Conservation (phyloP, 2,113 vertebrate genomes). For the Pomatostomus ruficeps region DNA sequence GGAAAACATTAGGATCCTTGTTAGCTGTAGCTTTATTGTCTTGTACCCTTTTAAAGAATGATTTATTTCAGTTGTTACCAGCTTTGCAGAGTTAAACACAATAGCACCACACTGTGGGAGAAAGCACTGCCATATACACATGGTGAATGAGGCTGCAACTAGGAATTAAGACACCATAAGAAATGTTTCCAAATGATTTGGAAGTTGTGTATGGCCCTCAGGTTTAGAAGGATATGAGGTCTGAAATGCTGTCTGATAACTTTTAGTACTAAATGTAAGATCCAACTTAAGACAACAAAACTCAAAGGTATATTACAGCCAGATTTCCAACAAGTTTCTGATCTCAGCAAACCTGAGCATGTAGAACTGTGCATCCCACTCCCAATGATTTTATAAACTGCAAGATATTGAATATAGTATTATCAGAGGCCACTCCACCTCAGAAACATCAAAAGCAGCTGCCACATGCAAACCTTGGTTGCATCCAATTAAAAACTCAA, state of each 20-base stretch:
- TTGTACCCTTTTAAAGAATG: not conserved
- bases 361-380: not conserved
- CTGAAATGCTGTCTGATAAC: not conserved
- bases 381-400: not conserved
- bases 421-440: not conserved
- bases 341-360: not conserved
- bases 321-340: not conserved
- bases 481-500: not conserved
- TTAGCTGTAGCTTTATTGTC: not conserved
- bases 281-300: not conserved
- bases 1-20: not conserved
- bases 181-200: not conserved
- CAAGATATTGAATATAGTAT: not conserved
- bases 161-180: not conserved
- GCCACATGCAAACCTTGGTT: not conserved
- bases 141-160: not conserved
- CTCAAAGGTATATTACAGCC: not conserved
- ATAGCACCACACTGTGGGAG: constrained; percentile 46
- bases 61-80: not conserved
- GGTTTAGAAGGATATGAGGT: not conserved
- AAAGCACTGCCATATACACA: not conserved
- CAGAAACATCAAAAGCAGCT: not conserved
- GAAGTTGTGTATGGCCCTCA: not conserved
- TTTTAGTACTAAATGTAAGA: not conserved
- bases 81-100: constrained; percentile 26